phyloP scores from a whole-genome alignment of 2,113 vertebrate species.

The Calyptomena viridis region DNA sequence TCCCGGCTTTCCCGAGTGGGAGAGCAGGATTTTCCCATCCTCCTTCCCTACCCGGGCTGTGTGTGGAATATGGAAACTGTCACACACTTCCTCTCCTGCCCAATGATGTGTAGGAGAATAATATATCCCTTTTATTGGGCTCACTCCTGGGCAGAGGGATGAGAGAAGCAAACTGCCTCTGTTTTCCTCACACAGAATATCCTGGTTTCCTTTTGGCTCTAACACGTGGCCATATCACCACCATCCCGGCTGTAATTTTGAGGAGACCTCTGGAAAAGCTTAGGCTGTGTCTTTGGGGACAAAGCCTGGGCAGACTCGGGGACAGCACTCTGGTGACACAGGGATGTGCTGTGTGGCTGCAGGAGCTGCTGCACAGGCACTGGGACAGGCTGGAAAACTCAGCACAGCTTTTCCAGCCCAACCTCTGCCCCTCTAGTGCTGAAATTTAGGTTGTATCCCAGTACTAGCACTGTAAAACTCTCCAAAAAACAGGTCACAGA shows the following conservation, averaged over 20 bases:
- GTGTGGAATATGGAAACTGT: slow-evolving; percentile 21
- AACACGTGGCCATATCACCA: accelerated
- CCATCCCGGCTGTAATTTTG: accelerated
- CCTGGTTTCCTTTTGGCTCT: background rate
- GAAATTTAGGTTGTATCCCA: accelerated
- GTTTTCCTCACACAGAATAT: background rate
- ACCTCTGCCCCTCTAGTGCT: accelerated
- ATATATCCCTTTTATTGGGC: slow-evolving; percentile 17
- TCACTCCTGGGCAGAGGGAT: background rate
- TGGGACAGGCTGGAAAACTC: accelerated
- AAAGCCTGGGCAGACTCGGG: background rate
- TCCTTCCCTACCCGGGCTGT: background rate
- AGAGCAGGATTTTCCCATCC: background rate
- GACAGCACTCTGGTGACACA: accelerated
- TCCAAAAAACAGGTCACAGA: background rate
- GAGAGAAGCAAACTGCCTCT: background rate
- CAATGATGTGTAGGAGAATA: slow-evolving; percentile 25
- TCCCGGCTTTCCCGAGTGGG: background rate
- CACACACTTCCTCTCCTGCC: slow-evolving; percentile 50
- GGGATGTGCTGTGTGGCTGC: background rate
- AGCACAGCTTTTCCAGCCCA: accelerated
- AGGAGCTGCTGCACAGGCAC: background rate
- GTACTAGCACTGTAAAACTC: accelerated
- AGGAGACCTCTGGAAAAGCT: background rate
- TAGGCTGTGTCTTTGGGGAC: background rate